phyloP scores from a whole-genome alignment of 2,113 vertebrate genomes.

The Elephas maximus region DNA sequence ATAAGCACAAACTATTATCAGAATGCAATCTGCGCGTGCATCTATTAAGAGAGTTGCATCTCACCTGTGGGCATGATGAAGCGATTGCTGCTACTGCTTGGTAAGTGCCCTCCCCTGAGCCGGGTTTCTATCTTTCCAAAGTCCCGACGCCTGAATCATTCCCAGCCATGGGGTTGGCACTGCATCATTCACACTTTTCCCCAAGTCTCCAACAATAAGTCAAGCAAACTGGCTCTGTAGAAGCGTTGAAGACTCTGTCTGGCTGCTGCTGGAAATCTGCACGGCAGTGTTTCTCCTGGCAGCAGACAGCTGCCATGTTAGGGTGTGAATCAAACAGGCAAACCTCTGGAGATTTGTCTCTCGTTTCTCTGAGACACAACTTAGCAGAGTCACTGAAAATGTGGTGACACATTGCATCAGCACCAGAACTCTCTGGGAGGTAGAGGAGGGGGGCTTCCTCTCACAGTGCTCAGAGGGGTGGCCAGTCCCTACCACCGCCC shows the following conservation, averaged over 20 bases:
- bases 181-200: background rate
- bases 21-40: background rate
- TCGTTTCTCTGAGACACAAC: constrained; percentile 49
- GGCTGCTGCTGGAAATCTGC: constrained; percentile 5
- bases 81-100: background rate
- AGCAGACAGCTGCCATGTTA: constrained; percentile 43
- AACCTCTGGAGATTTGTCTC: constrained; percentile 77
- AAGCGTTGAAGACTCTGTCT: background rate
- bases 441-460: background rate
- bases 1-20: background rate
- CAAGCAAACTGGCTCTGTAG: background rate
- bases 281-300: constrained; percentile 27
- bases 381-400: constrained; percentile 67
- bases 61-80: background rate
- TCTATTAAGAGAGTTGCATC: background rate
- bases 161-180: background rate
- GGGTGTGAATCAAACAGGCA: constrained; percentile 75
- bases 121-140: background rate
- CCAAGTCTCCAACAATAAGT: background rate
- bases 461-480: background rate
- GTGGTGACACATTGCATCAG: constrained; percentile 51
- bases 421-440: background rate
- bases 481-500: background rate
- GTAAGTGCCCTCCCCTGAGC: background rate
- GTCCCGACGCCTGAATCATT: background rate